A percentile compares a stretch with the other conserved stretches of the same genome.
Conservation (phyloP, 2,113 vertebrate species). For the Odocoileus virginianus region DNA sequence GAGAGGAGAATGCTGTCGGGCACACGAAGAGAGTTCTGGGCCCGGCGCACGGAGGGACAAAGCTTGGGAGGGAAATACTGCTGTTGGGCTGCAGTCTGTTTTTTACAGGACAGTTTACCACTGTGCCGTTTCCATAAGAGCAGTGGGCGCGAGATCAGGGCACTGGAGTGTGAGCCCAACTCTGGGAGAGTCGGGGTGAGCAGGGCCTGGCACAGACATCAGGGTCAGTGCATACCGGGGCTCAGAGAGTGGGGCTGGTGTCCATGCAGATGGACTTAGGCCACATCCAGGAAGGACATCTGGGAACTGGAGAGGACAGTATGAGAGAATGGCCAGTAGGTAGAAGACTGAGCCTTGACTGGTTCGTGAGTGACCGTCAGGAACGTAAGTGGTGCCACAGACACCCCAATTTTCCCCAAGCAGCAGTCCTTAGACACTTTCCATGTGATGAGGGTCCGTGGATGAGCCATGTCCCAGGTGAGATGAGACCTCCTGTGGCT, state of each 20-base stretch:
- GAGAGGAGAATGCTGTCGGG: neutral
- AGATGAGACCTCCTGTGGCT: neutral
- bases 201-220: neutral
- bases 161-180: fast-evolving
- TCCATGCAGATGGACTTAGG: neutral
- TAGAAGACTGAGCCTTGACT: neutral
- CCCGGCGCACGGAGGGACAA: neutral
- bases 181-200: neutral
- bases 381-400: neutral
- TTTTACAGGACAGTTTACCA: neutral
- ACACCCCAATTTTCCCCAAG: neutral
- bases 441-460: neutral
- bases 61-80: too few species aligned
- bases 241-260: neutral
- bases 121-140: neutral
- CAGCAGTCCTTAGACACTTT: neutral
- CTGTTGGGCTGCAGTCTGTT: neutral
- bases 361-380: neutral
- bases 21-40: neutral
- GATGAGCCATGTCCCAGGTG: neutral
- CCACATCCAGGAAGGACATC: neutral
- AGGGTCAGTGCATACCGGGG: neutral
- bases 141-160: neutral
- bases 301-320: neutral
- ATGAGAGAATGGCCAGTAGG: neutral